phyloP scores from a whole-genome alignment of 2,797 vertebrate species.

The Valencia hispanica region DNA sequence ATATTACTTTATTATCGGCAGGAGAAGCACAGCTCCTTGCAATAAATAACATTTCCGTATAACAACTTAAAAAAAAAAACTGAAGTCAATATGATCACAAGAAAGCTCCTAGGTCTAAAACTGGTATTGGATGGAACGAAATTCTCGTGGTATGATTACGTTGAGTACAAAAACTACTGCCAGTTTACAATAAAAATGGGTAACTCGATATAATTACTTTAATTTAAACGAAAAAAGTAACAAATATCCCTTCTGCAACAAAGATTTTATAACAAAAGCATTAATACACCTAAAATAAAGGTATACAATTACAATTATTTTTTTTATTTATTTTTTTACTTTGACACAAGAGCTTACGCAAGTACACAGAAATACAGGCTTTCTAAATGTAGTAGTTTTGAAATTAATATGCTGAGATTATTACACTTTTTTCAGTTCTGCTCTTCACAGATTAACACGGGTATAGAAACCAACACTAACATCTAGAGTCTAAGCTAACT shows the following conservation, averaged over 20 bases:
- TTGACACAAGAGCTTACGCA: background rate
- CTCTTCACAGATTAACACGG: background rate
- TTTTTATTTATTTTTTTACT: background rate
- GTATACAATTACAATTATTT: background rate
- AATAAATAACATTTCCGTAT: background rate
- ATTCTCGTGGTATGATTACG: background rate
- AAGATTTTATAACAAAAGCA: background rate
- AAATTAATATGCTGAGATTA: background rate
- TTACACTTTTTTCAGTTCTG: background rate
- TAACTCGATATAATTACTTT: background rate
- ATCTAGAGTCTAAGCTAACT: background rate
- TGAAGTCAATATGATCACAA: background rate
- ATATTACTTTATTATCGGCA: background rate
- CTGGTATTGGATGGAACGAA: background rate
- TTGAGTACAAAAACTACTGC: background rate
- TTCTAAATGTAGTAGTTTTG: background rate
- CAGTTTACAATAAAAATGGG: background rate
- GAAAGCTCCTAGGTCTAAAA: background rate
- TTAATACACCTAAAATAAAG: background rate
- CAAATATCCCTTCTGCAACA: background rate
- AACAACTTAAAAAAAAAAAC: background rate
- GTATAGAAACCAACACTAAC: background rate
- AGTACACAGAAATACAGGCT: background rate
- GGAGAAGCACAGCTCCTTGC: background rate
- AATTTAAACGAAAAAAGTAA: background rate